Conservation (phyloP, 2,888 invertebrate genomes). For the Pollenia labialis region DNA sequence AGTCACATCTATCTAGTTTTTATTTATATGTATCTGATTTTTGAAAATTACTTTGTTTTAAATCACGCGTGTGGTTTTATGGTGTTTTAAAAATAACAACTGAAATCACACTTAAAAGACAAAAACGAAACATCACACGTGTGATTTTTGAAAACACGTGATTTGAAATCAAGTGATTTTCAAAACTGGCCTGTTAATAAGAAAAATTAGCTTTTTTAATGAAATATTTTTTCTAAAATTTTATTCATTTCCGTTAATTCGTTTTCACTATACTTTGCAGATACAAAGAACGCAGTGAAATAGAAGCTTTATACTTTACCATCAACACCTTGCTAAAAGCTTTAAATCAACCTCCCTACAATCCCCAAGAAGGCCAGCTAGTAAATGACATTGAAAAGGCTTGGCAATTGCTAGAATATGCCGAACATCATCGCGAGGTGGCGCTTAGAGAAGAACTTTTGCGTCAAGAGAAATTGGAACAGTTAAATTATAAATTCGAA, state of each 20-base stretch:
- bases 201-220: too few species aligned
- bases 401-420: slow-evolving; percentile 96
- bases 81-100: too few species aligned
- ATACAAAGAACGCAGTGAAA: slow-evolving; percentile 98
- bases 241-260: background rate
- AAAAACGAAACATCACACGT: too few species aligned
- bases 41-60: too few species aligned
- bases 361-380: slow-evolving; percentile 94
- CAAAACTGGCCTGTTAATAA: too few species aligned
- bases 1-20: too few species aligned
- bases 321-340: slow-evolving; percentile 98
- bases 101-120: too few species aligned
- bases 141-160: too few species aligned
- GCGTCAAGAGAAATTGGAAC: slow-evolving; percentile 96
- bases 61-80: too few species aligned
- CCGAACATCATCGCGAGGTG: slow-evolving; percentile 97
- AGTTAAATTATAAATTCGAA: slow-evolving; percentile 97
- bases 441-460: slow-evolving; percentile 95
- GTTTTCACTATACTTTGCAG: slow-evolving; percentile 83
- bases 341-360: slow-evolving; percentile 94
- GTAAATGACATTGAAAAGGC: slow-evolving; percentile 98
- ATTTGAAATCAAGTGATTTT: too few species aligned
- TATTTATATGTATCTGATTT: too few species aligned
- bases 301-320: slow-evolving; percentile 97
- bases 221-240: too few species aligned